phyloP scores from a whole-genome alignment of 2,888 invertebrate genomes.

The Phaonia tiefii region DNA sequence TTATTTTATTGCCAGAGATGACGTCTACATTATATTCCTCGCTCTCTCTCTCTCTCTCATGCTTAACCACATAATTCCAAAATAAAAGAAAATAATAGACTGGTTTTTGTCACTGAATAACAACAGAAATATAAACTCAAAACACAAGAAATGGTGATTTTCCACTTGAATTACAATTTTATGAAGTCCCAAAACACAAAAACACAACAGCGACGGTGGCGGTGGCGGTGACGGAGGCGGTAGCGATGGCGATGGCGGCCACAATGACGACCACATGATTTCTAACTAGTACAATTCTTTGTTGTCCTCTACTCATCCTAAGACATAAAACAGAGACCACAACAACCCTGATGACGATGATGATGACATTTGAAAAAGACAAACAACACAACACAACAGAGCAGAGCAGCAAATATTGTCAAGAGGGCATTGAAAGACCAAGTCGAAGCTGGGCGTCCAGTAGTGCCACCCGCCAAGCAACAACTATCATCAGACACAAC shows the following conservation, averaged over 20 bases:
- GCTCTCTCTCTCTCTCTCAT: no score
- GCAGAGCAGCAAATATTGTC: neutral
- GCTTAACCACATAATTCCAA: neutral
- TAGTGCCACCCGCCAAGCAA: neutral
- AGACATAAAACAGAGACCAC: neutral
- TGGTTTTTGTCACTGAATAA: slow-evolving; percentile 17
- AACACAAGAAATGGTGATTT: slow-evolving; percentile 49
- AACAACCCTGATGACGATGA: slow-evolving; percentile 40
- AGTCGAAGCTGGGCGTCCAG: neutral
- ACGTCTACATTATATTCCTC: no score
- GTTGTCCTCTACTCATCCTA: slow-evolving; percentile 10
- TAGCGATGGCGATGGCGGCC: neutral
- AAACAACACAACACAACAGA: neutral
- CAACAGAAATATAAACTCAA: slow-evolving; percentile 3
- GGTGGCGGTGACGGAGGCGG: neutral
- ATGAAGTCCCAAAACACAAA: slow-evolving; percentile 52
- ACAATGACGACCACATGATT: slow-evolving; percentile 20
- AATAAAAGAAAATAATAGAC: slow-evolving; percentile 21
- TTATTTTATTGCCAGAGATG: no score
- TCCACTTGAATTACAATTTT: slow-evolving; percentile 62
- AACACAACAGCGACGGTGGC: slow-evolving; percentile 1
- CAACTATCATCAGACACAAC: slow-evolving; percentile 23
- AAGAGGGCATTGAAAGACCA: neutral
- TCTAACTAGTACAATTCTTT: slow-evolving; percentile 1
- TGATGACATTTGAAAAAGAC: slow-evolving; percentile 33